Evolutionary conservation across 2,888 invertebrate genomes (phyloP), one percentile per base, ranked within the genome.

Genomic region (Pocota personata): DNA sequence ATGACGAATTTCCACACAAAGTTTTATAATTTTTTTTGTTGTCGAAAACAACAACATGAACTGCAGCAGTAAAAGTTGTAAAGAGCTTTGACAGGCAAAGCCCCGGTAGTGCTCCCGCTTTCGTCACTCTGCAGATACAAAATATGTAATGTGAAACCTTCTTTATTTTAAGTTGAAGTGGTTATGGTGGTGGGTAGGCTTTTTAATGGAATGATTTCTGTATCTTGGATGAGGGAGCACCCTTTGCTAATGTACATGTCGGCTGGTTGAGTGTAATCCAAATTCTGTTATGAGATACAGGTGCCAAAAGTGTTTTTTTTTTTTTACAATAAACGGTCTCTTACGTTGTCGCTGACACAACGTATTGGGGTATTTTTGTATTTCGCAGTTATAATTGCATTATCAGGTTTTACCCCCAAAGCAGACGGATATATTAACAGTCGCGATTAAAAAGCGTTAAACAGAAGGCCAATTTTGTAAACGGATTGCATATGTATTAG

Each of bases 1-100:
- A 66, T 80, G 64, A 76, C 69, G 71, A 76, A 71, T 84, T 76
- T 84, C 80, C 79, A 64, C 79, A 79, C 73, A 32, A 80, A 80
- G 52, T 80, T 84, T 80, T 60, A 80, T 84, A 84, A 84, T 84
- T 80, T 80, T 50, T 62, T 50, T 62, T 75, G 55, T 52, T 58
- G 5, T 21, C 1, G 14, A 21, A 52, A 35, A 50, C 24, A 50
- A 40, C 40, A 66, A 16, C 32, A 46, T 5, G n/a, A 19, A 35
- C 50, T 19, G 52, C 60, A 40, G 19, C 14, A 21, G 24, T 21
- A 19, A 6, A 46, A 30, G 64, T 35, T 50, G 14, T 40, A 19
- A 32, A 43, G 7, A 32, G 27, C 7, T 52, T 19, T 48, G 67
- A 58, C 55, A 82, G 35, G 67, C 64, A 37, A 50, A 72, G 7